Evolutionary conservation across 2,888 invertebrate genomes (phyloP), one percentile per base, ranked within the genome.

Genomic region (Amaurobius ferox): DNA sequence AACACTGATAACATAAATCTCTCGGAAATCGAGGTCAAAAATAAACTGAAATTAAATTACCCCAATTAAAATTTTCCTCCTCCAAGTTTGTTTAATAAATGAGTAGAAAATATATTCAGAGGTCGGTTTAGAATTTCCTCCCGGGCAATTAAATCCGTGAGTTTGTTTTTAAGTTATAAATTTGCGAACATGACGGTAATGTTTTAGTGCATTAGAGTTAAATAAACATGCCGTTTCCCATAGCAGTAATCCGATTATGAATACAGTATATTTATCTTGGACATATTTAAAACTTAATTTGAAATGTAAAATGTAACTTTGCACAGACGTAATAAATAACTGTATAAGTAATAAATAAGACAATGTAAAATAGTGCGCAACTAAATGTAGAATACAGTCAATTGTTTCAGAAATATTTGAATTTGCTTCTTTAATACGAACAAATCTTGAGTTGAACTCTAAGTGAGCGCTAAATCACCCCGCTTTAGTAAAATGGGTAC

Each of bases 1-100:
- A 55, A 55, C 55, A 55, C 55, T 55, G 55, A 55, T 55, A 55
- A 23, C 55, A 55, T 55, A 55, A 55, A 55, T 55, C 55, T 55
- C 55, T 16, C 55, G 5, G 55, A 55, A 55, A 55, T 55, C 55
- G 55, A 55, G 55, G 55, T 55, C 55, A 55, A 39, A 70, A 72
- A 77, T 77, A 83, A 83, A 83, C 83, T 83, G 71, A 83, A 83
- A 83, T 83, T 83, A 83, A 83, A 83, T 83, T 83, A 83, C 83
- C 66, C 66, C 83, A 83, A 83, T 83, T 83, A 83, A 83, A 83
- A 83, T 83, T 83, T 83, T 39, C 77, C 64, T 64, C 16, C 35
- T 48, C 44, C 39, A 55, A 55, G 83, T 83, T 83, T 83, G 77
- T 83, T 83, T 83, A 83, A 83, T 83, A 83, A 83, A 83, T 83